phyloP scores from a whole-genome alignment of 2,113 vertebrate genomes.

The Mustela nigripes region DNA sequence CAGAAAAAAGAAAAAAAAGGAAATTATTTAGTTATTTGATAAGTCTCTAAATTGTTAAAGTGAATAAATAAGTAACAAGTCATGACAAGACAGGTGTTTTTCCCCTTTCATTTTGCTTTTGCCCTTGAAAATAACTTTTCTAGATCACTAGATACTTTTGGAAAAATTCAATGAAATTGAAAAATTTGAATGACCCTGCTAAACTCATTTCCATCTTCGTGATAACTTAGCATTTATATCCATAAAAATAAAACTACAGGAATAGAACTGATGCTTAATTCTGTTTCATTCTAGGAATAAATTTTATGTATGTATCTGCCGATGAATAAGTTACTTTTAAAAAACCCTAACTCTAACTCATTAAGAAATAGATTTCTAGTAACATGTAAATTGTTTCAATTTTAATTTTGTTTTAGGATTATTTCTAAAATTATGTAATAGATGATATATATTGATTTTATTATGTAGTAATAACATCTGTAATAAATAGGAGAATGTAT shows the following conservation, averaged over 20 bases:
- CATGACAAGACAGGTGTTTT: not conserved
- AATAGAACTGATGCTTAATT: not conserved
- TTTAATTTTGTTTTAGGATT: not conserved
- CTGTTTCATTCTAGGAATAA: not conserved
- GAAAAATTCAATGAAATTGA: not conserved
- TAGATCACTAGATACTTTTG: not conserved
- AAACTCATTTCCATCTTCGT: not conserved
- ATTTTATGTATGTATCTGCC: not conserved
- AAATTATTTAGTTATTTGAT: not conserved
- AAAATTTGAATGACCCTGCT: not conserved
- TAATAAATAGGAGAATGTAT: not conserved
- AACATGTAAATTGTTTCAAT: not conserved
- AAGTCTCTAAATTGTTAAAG: not conserved
- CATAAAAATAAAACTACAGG: not conserved
- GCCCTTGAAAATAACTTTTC: not conserved
- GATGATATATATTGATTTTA: not conserved
- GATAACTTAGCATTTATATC: not conserved
- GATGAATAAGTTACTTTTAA: not conserved
- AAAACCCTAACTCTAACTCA: not conserved
- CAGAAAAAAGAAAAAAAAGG: not conserved
- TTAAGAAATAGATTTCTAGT: not conserved
- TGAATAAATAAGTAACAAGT: not conserved
- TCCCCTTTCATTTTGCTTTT: not conserved
- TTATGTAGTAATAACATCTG: not conserved
- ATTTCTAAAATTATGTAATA: not conserved